Conservation (phyloP, 2,113 vertebrate species). For the Bos javanicus region DNA sequence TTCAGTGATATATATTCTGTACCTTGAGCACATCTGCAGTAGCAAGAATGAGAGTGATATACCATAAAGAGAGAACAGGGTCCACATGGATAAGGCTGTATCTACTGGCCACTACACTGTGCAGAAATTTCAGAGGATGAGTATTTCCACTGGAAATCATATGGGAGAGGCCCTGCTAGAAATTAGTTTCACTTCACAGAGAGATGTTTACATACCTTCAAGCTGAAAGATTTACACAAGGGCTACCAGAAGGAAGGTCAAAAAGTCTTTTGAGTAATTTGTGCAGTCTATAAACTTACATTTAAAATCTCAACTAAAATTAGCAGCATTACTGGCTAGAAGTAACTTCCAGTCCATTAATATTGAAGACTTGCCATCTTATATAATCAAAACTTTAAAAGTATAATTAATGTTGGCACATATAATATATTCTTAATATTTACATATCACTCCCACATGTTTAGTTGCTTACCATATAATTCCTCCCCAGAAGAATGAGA, state of each 20-base stretch:
- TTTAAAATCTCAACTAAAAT: conserved; percentile 28
- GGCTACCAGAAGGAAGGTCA: conserved; percentile 10
- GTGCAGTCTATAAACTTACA: neutral
- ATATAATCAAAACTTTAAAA: conserved; percentile 37
- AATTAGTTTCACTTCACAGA: conserved; percentile 18
- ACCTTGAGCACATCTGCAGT: neutral
- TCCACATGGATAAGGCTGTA: neutral
- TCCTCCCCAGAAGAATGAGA: conserved; percentile 99
- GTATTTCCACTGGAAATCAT: neutral
- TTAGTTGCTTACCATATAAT: conserved; percentile 91
- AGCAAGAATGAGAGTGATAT: neutral
- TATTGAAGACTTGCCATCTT: neutral
- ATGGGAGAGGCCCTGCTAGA: neutral
- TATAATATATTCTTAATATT: neutral
- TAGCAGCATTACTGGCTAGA: neutral
- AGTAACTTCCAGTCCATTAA: neutral
- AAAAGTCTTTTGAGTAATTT: neutral
- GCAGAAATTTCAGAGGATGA: neutral
- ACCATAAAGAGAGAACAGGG: neutral
- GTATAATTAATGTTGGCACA: neutral
- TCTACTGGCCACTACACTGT: neutral
- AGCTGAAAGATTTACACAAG: neutral
- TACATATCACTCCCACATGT: neutral
- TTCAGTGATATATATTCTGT: neutral
- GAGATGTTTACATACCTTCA: neutral